These are phyloP conservation scores for Hydrozoanthus gracilis DNA, from an alignment of 92 coral and sea anemone species.

Conservation along the genomic window DNA sequence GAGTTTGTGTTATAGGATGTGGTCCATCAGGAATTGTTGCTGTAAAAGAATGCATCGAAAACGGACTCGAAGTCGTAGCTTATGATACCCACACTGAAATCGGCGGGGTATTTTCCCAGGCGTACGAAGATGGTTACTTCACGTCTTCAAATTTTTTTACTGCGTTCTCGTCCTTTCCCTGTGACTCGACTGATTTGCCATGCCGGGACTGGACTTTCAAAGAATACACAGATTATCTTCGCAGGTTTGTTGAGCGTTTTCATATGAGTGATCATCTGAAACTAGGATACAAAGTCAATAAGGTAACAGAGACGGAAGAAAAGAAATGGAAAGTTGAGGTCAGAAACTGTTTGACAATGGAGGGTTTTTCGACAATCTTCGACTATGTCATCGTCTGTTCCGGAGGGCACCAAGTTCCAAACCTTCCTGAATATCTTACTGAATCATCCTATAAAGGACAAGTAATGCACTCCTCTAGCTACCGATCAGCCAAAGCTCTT, in stretches of 20 bases:
- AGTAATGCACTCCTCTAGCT: slow-evolving; percentile 14
- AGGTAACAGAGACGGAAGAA: slow-evolving; percentile 19
- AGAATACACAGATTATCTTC: slow-evolving; percentile 34
- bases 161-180: slow-evolving; percentile 39
- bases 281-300: slow-evolving; percentile 6
- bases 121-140: slow-evolving; percentile 26
- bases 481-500: slow-evolving; percentile 3
- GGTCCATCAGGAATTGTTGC: slow-evolving; percentile 21
- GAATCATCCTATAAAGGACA: not conserved
- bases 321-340: slow-evolving; percentile 25
- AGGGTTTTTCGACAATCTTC: slow-evolving; percentile 7
- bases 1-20: slow-evolving; percentile 36
- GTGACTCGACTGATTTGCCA: slow-evolving; percentile 7
- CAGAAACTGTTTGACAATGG: not conserved
- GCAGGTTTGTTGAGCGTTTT: slow-evolving; percentile 30
- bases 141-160: slow-evolving; percentile 35
- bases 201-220: slow-evolving; percentile 12
- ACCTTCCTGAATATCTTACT: not conserved
- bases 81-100: not conserved
- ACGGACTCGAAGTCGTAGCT: slow-evolving; percentile 25
- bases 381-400: slow-evolving; percentile 8
- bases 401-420: not conserved
- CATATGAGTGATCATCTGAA: not conserved
- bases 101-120: slow-evolving; percentile 19
- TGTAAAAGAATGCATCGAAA: slow-evolving; percentile 24